Evolutionary conservation across 2,888 invertebrate genomes (phyloP), one percentile per base, ranked within the genome.

Genomic region (Thymelicus sylvestris): DNA sequence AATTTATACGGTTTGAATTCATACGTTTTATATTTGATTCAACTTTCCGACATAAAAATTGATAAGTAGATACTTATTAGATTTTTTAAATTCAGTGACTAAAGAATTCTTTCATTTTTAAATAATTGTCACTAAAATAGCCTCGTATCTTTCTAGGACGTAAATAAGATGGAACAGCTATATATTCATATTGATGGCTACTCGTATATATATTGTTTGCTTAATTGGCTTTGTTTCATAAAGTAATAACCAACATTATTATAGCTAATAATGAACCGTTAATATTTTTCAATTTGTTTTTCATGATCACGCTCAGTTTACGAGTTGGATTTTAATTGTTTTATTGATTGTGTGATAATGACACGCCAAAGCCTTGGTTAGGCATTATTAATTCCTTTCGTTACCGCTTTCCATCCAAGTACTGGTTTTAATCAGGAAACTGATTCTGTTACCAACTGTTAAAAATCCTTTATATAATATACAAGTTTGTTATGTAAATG

Each of bases 171-270:
- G 19, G 2, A 19, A 2, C 31, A 31, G 31, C 3, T 31, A 31
- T 31, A 5, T 31, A 31, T 31, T 10, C 3, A 19, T 19, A 44
- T 44, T 10, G 12, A 44, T 44, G 1, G 44, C 8, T 44, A 8
- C 50, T 50, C 6, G n/a, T n/a, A n/a, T n/a, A n/a, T n/a, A n/a
- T 52, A 19, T 52, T 52, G 19, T 15, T 52, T 52, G 8, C 19
- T 24, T 52, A 24, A 73, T 79, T 80, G 78, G 80, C 78, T 47
- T 65, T 66, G 69, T 74, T 80, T 75, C 78, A 79, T 71, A 62
- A 69, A 52, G 60, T 71, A 67, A 73, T 73, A 55, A 57, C 61
- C 59, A 64, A 55, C 66, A 68, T 73, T 70, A 70, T 59, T 52
- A 31, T 31, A 31, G 60, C 39, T 60, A 5, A 67, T 73, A 68